phyloP scores from a whole-genome alignment of 1,140 invertebrate species.

The Maniola jurtina region DNA sequence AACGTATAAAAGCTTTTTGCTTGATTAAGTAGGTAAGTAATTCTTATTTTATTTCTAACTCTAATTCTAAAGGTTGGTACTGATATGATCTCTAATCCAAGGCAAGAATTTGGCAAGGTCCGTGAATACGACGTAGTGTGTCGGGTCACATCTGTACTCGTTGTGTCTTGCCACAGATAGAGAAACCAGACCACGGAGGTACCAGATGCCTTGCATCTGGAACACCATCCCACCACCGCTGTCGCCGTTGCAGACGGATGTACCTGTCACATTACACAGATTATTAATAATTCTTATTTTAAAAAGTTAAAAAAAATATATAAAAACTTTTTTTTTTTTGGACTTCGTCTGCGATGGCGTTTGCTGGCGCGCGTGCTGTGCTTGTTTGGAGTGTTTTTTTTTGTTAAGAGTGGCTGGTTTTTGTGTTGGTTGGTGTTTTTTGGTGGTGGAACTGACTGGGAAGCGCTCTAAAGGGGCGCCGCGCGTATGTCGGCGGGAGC shows the following conservation, averaged over 20 bases:
- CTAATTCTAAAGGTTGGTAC: not conserved
- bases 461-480: no score
- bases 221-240: slow-evolving; percentile 82
- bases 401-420: no score
- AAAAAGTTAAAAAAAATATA: not conserved
- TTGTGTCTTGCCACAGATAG: slow-evolving; percentile 74
- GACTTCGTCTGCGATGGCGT: no score
- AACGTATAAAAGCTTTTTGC: no score
- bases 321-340: no score
- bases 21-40: no score
- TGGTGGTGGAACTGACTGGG: no score
- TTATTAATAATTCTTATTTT: not conserved
- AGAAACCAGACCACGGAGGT: slow-evolving; percentile 79
- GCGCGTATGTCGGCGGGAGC: no score
- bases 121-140: slow-evolving; percentile 79
- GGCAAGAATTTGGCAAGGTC: slow-evolving; percentile 79
- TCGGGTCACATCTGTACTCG: slow-evolving; percentile 76
- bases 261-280: slow-evolving; percentile 47
- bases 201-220: slow-evolving; percentile 59
- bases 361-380: no score
- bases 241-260: slow-evolving; percentile 80
- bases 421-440: no score
- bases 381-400: no score
- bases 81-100: slow-evolving; percentile 72
- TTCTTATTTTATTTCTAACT: not conserved